These are phyloP conservation scores for Drosophila neonasuta DNA, from an alignment of 2,888 invertebrate genomes.

Conservation along the genomic window DNA sequence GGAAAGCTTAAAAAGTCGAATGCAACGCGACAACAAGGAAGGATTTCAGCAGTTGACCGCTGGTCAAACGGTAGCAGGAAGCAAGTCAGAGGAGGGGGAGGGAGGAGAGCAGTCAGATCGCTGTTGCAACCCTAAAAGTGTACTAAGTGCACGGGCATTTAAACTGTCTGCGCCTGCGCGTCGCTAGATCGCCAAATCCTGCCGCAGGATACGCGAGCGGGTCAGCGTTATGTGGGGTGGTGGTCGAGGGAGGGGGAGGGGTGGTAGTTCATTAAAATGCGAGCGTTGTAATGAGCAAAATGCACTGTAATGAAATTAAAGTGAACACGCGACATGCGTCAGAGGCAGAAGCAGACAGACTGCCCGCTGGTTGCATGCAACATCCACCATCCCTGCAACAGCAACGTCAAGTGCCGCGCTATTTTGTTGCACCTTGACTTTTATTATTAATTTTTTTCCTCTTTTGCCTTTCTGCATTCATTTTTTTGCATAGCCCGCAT, in stretches of 20 bases:
- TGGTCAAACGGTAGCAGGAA: constrained; percentile 45
- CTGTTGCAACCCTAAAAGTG: constrained; percentile 55
- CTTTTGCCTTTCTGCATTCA: neutral
- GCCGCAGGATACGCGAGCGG: constrained; percentile 42
- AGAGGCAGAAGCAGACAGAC: constrained; percentile 36
- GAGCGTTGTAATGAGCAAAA: constrained; percentile 65
- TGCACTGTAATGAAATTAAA: constrained; percentile 74
- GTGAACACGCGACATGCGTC: constrained; percentile 59
- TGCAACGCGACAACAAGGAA: constrained; percentile 18
- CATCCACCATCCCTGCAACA: constrained; percentile 6
- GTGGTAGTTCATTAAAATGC: constrained; percentile 68
- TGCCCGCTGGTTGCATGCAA: constrained; percentile 62
- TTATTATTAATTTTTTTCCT: constrained; percentile 36
- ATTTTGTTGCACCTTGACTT: constrained; percentile 75
- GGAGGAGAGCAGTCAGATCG: neutral
- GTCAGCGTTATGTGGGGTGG: constrained; percentile 5
- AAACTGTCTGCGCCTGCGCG: constrained; percentile 74
- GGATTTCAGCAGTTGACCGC: constrained; percentile 53
- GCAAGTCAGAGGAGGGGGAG: neutral
- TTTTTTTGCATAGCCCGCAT: constrained; percentile 62
- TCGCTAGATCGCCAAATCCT: constrained; percentile 56
- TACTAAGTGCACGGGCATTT: constrained; percentile 57
- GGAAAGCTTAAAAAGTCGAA: constrained; percentile 60
- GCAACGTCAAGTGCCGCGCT: constrained; percentile 66
- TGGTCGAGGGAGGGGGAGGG: constrained; percentile 4